Percentiles rank a stretch among this genome's conserved stretches.
phyloP scores from a whole-genome alignment of 2,113 vertebrate species.

The Dolichotis patagonum region DNA sequence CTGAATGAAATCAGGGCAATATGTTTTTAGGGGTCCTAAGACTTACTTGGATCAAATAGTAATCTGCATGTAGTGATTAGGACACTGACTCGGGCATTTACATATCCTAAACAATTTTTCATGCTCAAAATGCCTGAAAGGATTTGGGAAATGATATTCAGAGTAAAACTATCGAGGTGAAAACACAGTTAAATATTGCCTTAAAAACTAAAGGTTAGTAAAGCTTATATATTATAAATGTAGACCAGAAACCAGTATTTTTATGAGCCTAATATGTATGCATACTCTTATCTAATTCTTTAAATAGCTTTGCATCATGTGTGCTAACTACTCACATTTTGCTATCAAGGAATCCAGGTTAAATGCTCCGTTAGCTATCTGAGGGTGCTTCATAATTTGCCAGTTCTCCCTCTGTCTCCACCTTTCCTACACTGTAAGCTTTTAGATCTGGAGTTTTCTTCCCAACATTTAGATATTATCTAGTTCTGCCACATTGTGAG shows the following conservation, averaged over 20 bases:
- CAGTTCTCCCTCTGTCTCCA: background rate
- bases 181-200: background rate
- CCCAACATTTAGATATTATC: background rate
- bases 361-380: background rate
- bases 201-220: constrained; percentile 48
- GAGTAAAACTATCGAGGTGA: background rate
- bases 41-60: constrained; percentile 20
- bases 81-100: background rate
- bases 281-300: constrained; percentile 2
- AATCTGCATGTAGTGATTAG: background rate
- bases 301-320: background rate
- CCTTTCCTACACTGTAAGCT: background rate
- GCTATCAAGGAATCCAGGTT: background rate
- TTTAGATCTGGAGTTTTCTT: background rate
- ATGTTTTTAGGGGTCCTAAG: background rate
- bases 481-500: background rate
- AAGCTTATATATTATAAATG: background rate
- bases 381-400: background rate
- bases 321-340: background rate
- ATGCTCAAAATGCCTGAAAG: background rate
- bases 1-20: background rate
- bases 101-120: background rate
- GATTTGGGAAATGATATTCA: constrained; percentile 26
- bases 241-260: background rate
- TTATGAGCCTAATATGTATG: background rate